Evolutionary conservation across 1,140 invertebrate genomes (phyloP).

Genomic region (Drosophila pachea): DNA sequence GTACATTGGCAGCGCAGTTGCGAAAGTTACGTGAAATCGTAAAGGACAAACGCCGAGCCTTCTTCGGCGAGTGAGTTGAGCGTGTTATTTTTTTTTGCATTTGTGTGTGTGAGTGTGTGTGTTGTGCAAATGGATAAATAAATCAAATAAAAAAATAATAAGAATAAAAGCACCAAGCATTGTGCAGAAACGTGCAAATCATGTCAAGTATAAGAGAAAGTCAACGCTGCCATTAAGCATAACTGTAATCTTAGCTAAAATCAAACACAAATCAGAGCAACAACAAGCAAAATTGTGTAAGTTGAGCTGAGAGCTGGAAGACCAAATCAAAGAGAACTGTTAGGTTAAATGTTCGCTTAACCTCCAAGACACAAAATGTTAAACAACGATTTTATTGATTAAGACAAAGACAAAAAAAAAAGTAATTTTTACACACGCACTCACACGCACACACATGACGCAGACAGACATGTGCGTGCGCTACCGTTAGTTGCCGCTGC

Average conservation of each 20-base stretch:
- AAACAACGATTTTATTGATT: constrained; percentile 45
- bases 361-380: constrained; percentile 28
- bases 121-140: constrained; percentile 8
- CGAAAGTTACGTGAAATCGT: constrained; percentile 74
- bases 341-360: constrained; percentile 39
- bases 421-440: constrained; percentile 23
- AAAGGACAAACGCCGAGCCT: constrained; percentile 52
- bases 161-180: constrained; percentile 35
- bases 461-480: constrained; percentile 57
- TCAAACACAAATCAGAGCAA: constrained; percentile 1
- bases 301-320: constrained; percentile 8
- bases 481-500: constrained; percentile 13
- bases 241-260: constrained; percentile 6
- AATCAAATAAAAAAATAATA: too few species aligned
- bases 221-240: constrained; percentile 4
- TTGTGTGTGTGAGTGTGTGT: constrained; percentile 4
- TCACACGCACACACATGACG: constrained; percentile 27
- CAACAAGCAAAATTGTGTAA: constrained; percentile 26
- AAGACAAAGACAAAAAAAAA: constrained; percentile 43
- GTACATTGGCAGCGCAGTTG: constrained; percentile 67
- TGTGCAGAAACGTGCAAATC: constrained; percentile 39
- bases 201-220: constrained; percentile 12
- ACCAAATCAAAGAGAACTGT: constrained; percentile 13
- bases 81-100: too few species aligned
- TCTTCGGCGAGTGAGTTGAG: background rate